Evolutionary conservation across 2,797 vertebrate species (phyloP).

Genomic region (Sorex maritimensis): DNA sequence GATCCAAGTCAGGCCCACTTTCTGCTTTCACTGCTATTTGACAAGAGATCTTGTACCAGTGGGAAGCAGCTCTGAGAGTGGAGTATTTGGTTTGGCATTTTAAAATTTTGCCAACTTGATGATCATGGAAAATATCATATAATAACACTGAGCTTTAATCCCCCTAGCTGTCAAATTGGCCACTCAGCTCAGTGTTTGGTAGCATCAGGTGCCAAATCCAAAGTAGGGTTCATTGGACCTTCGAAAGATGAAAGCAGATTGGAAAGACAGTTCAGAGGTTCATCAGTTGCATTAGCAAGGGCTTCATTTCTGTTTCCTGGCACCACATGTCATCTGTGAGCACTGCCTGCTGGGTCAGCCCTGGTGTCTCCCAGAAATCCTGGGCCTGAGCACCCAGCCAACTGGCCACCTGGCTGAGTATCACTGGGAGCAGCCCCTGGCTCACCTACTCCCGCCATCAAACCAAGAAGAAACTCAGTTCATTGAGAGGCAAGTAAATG

Average conservation of each 20-base stretch:
- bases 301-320: too few relatives aligned
- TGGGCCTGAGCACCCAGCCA: too few relatives aligned
- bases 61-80: not conserved
- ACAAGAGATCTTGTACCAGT: not conserved
- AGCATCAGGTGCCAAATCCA: not conserved
- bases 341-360: too few relatives aligned
- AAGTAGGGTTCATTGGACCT: conserved; percentile 42
- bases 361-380: too few relatives aligned
- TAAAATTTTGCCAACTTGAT: not conserved
- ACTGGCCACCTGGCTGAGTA: too few relatives aligned
- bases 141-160: not conserved
- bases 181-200: not conserved
- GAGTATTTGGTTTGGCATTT: conserved; percentile 18
- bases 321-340: too few relatives aligned
- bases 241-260: not conserved
- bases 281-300: too few relatives aligned
- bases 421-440: too few relatives aligned
- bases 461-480: conserved; percentile 4
- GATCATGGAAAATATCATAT: not conserved
- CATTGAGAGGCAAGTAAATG: not conserved
- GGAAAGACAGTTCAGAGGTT: too few relatives aligned
- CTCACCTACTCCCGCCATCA: not conserved
- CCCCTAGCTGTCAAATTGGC: not conserved
- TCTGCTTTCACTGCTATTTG: not conserved
- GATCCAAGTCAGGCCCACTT: not conserved